These are phyloP conservation scores for Harpagus bidentatus DNA, from an alignment of 2,113 vertebrate species.

Conservation along the genomic window DNA sequence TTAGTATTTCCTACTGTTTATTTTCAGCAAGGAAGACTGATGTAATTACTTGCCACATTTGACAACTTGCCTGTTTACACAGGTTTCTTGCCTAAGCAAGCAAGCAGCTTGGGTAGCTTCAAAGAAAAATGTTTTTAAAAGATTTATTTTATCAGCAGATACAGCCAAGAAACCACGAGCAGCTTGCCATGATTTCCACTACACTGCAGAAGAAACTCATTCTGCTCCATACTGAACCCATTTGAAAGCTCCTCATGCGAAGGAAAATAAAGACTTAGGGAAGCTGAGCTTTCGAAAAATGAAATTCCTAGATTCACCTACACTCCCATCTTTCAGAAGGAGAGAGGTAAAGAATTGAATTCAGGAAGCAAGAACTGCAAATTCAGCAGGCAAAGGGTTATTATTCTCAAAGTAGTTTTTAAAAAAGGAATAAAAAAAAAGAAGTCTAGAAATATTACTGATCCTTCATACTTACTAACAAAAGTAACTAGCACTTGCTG, in stretches of 20 bases:
- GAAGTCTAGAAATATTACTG: neutral
- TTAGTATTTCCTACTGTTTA: neutral
- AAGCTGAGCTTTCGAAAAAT: neutral
- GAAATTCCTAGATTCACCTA: neutral
- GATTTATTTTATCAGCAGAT: neutral
- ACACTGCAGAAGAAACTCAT: neutral
- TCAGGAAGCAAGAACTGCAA: neutral
- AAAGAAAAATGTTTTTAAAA: neutral
- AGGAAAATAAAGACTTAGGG: neutral
- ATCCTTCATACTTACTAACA: neutral
- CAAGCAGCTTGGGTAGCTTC: neutral
- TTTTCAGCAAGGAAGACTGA: neutral
- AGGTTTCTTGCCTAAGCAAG: neutral
- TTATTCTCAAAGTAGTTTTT: neutral
- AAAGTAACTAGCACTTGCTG: neutral
- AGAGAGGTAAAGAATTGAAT: neutral
- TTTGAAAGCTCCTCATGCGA: neutral
- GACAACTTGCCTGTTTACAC: neutral
- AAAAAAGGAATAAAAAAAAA: neutral
- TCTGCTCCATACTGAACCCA: neutral
- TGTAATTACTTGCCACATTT: neutral
- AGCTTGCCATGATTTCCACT: neutral
- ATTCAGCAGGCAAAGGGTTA: neutral
- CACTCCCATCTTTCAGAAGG: neutral
- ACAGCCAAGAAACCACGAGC: neutral